Base-by-base conservation (phyloP, 2,888 invertebrate species). In the Ceraclea dissimilis region DNA sequence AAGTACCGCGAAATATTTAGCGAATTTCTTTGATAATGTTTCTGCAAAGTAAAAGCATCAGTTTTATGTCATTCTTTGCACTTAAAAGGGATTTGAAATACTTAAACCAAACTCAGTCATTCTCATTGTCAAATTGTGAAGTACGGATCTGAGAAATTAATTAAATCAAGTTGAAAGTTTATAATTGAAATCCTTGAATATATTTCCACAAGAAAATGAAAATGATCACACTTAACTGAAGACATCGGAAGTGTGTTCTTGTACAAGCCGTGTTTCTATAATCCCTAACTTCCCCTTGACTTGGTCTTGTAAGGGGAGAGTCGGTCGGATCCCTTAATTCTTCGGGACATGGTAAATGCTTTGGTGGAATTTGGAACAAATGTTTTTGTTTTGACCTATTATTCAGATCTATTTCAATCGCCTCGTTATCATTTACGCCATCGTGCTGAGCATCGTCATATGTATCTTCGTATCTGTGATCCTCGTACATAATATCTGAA, bases 271-370 rank as follows among this genome's bases (percentile, higher is more conserved):
- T 44, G 53, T 61, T 59, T 49, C 61, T 59, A 31, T 44, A 61
- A 48, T 61, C 61, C 47, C 57, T 61, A 16, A 61, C 57, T 48
- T 61, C 61, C 16, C 61, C 61, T 49, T 61, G 61, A 21, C 56
- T 59, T 1, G 57, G 61, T 17, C 56, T 49, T 13, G 56, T 56
- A 16, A 56, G 22, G 1, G 61, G 59, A 13, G 57, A 56, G 20
- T 61, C 59, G 11, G 59, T 61, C 6, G 59, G 34, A 46, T 57
- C 61, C 34, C 48, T 71, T 51, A 77, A 64, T 63, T 77, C 77
- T 63, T 76, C 75, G 0, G 77, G 75, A 65, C 77, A 78, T 1
- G 77, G 75, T 4, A 78, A 68, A n/a, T 67, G 66, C 56, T 75
- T 73, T 46, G 75, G 39, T 1, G 76, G 75, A 53, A 76, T 70